A percentile compares a stretch with the other conserved stretches of the same genome.
These are phyloP conservation scores for Ancistrus triradiatus DNA, from an alignment of 2,113 vertebrate genomes.

Conservation along the genomic window DNA sequence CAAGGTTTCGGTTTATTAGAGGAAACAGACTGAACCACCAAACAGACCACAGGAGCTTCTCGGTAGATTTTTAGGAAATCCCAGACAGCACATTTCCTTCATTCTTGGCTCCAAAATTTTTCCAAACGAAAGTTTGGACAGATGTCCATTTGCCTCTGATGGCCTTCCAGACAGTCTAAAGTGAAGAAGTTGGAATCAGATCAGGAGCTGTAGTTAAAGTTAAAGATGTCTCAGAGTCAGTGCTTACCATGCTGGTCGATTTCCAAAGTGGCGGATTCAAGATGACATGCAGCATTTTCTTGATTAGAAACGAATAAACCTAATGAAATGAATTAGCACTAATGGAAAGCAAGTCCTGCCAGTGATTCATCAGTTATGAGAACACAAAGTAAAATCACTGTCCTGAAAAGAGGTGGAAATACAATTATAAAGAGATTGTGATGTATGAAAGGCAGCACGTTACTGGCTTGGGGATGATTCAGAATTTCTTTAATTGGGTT, in stretches of 20 bases:
- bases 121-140: too few species aligned
- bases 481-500: too few species aligned
- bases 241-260: background rate
- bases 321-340: slow-evolving; percentile 8
- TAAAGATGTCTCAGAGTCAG: background rate
- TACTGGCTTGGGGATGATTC: too few species aligned
- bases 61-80: too few species aligned
- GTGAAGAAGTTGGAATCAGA: slow-evolving; percentile 3
- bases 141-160: slow-evolving; percentile 16
- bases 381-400: slow-evolving; percentile 15
- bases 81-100: too few species aligned
- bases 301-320: slow-evolving; percentile 14
- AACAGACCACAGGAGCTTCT: too few species aligned
- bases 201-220: slow-evolving; percentile 1
- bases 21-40: too few species aligned
- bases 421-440: too few species aligned
- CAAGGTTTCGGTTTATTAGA: too few species aligned
- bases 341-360: slow-evolving; percentile 9
- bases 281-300: slow-evolving; percentile 11
- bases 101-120: too few species aligned
- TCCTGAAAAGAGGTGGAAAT: background rate
- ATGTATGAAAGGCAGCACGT: too few species aligned
- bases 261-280: background rate
- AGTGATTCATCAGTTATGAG: slow-evolving; percentile 22
- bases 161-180: slow-evolving; percentile 19